These are phyloP conservation scores for Crossaster papposus DNA, from an alignment of 53 echinoderm and acorn worm genomes.

Conservation along the genomic window DNA sequence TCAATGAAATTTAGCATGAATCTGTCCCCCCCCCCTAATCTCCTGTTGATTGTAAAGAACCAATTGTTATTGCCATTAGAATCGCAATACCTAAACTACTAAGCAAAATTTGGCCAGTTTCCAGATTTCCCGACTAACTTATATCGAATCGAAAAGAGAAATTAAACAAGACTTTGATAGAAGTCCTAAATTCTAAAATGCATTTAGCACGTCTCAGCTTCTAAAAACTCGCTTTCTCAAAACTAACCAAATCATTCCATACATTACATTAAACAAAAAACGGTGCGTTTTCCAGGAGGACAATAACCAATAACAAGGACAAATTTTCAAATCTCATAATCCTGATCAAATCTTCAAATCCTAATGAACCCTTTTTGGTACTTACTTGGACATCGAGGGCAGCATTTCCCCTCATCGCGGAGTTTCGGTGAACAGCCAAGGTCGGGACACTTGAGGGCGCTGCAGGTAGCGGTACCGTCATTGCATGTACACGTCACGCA, in stretches of 20 bases:
- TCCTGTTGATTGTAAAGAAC: too few relatives aligned
- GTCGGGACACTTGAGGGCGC: conserved; percentile 63
- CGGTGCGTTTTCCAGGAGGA: neutral
- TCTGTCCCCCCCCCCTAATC: too few relatives aligned
- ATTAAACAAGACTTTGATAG: too few relatives aligned
- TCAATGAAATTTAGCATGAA: neutral
- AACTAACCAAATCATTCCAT: neutral
- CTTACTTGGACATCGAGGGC: conserved; percentile 73
- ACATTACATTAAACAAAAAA: neutral
- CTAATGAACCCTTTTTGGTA: neutral
- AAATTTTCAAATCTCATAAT: too few relatives aligned
- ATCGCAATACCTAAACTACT: too few relatives aligned
- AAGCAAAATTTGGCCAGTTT: too few relatives aligned
- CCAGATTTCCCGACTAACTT: too few relatives aligned
- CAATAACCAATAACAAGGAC: neutral
- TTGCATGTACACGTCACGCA: conserved; percentile 72
- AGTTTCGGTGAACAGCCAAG: conserved; percentile 67
- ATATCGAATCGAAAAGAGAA: too few relatives aligned
- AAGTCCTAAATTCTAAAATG: too few relatives aligned
- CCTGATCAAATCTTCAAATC: neutral
- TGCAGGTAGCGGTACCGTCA: conserved; percentile 69
- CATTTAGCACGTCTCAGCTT: neutral
- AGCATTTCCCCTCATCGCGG: conserved; percentile 73
- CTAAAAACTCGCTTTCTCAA: neutral
- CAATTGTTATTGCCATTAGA: too few relatives aligned